These are phyloP conservation scores for Acrossocheilus wenchowensis DNA, from an alignment of 2,797 vertebrate genomes.

Conservation along the genomic window DNA sequence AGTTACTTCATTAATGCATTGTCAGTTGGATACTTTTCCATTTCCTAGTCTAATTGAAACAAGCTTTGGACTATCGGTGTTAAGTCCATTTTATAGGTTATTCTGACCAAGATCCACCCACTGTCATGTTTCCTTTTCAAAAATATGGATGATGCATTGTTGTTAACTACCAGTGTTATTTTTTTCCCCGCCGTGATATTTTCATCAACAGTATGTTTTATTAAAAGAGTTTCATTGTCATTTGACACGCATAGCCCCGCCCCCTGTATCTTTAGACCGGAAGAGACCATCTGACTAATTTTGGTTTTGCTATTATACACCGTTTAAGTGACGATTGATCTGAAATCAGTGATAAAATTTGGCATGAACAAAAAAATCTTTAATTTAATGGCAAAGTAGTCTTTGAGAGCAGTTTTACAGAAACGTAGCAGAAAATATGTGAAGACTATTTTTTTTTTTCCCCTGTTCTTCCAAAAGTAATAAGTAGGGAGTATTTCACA, in stretches of 20 bases:
- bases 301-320: not conserved
- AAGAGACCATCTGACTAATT: not conserved
- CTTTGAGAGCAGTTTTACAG: not conserved
- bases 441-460: not conserved
- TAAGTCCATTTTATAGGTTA: not conserved
- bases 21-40: not conserved
- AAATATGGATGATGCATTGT: not conserved
- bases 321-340: not conserved
- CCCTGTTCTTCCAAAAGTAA: not conserved
- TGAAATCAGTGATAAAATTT: not conserved
- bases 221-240: not conserved
- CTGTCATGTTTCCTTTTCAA: not conserved
- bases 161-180: not conserved
- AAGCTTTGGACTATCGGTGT: not conserved
- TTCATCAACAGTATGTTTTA: not conserved
- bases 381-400: not conserved
- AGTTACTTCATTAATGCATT: not conserved
- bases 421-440: not conserved
- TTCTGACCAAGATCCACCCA: not conserved
- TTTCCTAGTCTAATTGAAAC: not conserved
- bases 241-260: not conserved
- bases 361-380: not conserved
- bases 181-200: not conserved
- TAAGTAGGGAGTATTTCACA: constrained; percentile 8
- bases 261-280: not conserved